phyloP scores from a whole-genome alignment of 2,113 vertebrate species.

The Vidua macroura region DNA sequence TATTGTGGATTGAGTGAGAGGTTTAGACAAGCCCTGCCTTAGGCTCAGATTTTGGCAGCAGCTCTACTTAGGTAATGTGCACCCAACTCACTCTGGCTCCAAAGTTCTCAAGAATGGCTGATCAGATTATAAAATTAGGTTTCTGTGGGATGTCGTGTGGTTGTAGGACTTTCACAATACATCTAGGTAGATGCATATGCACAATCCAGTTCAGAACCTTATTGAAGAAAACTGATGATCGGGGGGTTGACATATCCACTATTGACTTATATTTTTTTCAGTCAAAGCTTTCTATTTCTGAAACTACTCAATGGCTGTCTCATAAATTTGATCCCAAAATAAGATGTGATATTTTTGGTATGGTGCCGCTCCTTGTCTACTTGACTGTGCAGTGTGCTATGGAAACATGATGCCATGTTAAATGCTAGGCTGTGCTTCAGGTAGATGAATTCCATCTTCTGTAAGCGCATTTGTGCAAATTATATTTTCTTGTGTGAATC shows the following conservation, averaged over 20 bases:
- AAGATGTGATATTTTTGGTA: not conserved
- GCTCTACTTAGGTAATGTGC: not conserved
- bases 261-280: not conserved
- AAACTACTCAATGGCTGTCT: not conserved
- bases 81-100: fast-evolving
- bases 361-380: not conserved
- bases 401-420: not conserved
- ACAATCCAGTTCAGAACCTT: not conserved
- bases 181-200: not conserved
- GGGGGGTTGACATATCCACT: fast-evolving
- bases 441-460: not conserved
- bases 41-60: not conserved
- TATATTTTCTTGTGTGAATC: not conserved
- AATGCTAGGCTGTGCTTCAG: not conserved
- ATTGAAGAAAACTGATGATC: not conserved
- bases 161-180: not conserved
- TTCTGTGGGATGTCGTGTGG: not conserved
- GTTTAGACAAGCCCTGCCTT: not conserved
- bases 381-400: not conserved
- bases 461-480: not conserved
- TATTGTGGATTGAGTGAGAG: not conserved
- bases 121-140: not conserved
- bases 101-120: not conserved
- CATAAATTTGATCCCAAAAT: not conserved
- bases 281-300: not conserved